Evolutionary conservation across 2,113 vertebrate species (phyloP), one percentile per base, ranked within the genome.

Genomic region (Tragelaphus buxtoni): DNA sequence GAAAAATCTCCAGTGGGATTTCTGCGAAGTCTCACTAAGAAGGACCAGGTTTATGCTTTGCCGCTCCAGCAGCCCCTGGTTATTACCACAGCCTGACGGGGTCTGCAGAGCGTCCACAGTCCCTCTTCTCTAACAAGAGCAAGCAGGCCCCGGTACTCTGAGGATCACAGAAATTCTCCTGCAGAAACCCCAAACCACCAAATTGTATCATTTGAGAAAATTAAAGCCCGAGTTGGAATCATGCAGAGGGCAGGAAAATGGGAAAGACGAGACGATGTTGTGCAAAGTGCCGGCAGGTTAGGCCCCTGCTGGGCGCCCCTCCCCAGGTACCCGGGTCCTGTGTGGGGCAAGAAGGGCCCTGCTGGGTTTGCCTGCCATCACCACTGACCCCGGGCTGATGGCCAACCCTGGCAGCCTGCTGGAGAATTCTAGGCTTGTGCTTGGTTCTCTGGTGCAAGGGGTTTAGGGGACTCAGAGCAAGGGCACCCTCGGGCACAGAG

Each of bases 11-110:
- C 98, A 93, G 82, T 85, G 98, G 98, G 99, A 98, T 98, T 99
- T 99, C 98, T 99, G 99, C n/a, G n/a, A 97, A 98, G 97, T 97
- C 94, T 99, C 98, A 98, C 49, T 58, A 90, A 80, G 53, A 87
- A 98, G 92, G 96, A 24, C 96, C 81, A 97, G 97, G 97, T 97
- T 98, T 97, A 96, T 80, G 63, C 58, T 14, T 90, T 20, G 92
- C 26, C 35, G 49, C 65, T 16, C 81, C 53, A 65, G 12, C 85
- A 80, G 95, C 95, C 65, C 91, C 35, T 20, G 97, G 76, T 97
- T 22, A 65, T 11, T 97, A 95, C 91, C 58, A 6, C 45, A 60
- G 0, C 47, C 94, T 81, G 92, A 80, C 8, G 60, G 0, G 51
- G 89, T 47, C 93, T 96, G 97, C 76, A 47, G 92, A 96, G 94